Evolutionary conservation across 2,888 invertebrate species (phyloP).

Genomic region (Calliopum simillimum): DNA sequence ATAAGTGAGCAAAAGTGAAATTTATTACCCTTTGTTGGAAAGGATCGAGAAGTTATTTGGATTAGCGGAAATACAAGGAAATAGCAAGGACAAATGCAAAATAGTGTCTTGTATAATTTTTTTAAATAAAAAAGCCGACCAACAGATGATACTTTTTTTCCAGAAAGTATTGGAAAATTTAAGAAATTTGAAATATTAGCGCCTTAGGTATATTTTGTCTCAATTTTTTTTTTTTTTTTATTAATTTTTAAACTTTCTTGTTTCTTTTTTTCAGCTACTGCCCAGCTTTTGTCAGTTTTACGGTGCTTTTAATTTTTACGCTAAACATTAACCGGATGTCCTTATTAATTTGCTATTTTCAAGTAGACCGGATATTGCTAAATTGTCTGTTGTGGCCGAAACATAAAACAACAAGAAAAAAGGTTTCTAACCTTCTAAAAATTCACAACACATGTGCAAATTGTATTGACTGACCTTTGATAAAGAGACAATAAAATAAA

Average conservation of each 20-base stretch:
- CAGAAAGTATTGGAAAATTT: no score
- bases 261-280: no score
- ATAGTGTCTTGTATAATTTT: no score
- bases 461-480: background rate
- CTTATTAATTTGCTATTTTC: slow-evolving; percentile 65
- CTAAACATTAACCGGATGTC: slow-evolving; percentile 53
- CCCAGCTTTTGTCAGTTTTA: no score
- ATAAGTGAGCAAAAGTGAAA: slow-evolving; percentile 19
- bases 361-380: slow-evolving; percentile 61
- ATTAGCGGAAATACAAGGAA: slow-evolving; percentile 12
- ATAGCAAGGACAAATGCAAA: no score
- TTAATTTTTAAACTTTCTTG: no score
- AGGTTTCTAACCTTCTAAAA: slow-evolving; percentile 10
- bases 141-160: no score
- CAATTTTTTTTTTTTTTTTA: no score
- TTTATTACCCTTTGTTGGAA: slow-evolving; percentile 18
- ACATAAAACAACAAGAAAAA: background rate
- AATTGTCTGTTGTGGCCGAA: slow-evolving; percentile 22
- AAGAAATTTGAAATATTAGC: no score
- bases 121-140: no score
- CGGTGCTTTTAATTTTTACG: background rate
- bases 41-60: background rate
- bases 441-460: slow-evolving; percentile 14
- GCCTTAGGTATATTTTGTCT: no score
- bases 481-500: background rate